Evolutionary conservation across 2,888 invertebrate genomes (phyloP).

Genomic region (Brenthis daphne): DNA sequence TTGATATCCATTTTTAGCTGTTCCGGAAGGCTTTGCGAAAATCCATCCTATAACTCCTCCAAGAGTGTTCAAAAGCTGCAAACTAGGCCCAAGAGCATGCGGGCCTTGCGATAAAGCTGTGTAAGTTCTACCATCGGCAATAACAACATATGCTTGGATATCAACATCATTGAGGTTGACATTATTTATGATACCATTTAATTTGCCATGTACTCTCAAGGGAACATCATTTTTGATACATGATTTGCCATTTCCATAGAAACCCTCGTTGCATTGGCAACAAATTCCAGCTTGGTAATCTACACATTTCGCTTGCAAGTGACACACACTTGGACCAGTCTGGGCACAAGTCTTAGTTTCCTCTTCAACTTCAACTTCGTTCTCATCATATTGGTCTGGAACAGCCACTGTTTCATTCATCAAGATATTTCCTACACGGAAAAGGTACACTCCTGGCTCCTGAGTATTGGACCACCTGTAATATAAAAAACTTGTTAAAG

Average conservation of each 20-base stretch:
- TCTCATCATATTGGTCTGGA: constrained; percentile 84
- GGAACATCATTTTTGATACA: constrained; percentile 93
- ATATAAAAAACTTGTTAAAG: constrained; percentile 28
- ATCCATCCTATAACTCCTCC: constrained; percentile 96
- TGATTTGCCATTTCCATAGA: constrained; percentile 95
- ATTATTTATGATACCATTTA: constrained; percentile 92
- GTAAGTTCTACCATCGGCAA: constrained; percentile 92
- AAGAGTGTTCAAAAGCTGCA: constrained; percentile 92
- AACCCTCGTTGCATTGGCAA: constrained; percentile 92
- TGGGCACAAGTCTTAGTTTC: constrained; percentile 82
- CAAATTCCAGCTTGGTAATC: constrained; percentile 94
- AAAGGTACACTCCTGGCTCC: constrained; percentile 93
- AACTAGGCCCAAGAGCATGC: constrained; percentile 87
- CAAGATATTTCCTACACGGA: constrained; percentile 88
- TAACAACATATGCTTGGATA: constrained; percentile 95
- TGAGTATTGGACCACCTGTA: constrained; percentile 93
- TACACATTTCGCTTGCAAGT: constrained; percentile 90
- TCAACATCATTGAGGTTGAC: constrained; percentile 87
- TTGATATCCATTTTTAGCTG: constrained; percentile 94
- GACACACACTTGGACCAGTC: constrained; percentile 88
- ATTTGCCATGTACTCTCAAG: constrained; percentile 92
- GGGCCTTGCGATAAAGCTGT: constrained; percentile 94
- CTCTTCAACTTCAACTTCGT: constrained; percentile 68
- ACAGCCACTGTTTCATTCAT: constrained; percentile 83
- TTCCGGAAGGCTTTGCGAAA: constrained; percentile 90